Percentiles rank a stretch among this genome's conserved stretches.
Evolutionary conservation across 1,140 invertebrate species (phyloP).

Genomic region (Danaus melanippus): DNA sequence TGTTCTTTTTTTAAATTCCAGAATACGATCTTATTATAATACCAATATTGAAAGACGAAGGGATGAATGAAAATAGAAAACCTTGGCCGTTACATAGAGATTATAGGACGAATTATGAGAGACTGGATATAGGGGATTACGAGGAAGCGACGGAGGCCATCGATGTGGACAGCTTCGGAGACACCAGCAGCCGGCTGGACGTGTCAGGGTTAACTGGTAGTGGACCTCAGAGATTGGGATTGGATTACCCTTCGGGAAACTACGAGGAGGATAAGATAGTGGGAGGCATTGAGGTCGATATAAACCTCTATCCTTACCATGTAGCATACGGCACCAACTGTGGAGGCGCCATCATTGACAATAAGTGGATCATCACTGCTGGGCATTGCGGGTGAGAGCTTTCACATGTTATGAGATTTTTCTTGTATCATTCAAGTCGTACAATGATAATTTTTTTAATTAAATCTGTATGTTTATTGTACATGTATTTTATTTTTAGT

Average conservation of each 20-base stretch:
- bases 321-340: slow-evolving; percentile 54
- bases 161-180: slow-evolving; percentile 46
- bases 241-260: slow-evolving; percentile 12
- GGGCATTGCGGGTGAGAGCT: slow-evolving; percentile 55
- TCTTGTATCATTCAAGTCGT: too few relatives aligned
- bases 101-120: slow-evolving; percentile 18
- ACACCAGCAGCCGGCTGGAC: slow-evolving; percentile 23
- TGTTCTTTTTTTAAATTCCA: slow-evolving; percentile 23
- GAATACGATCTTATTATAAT: slow-evolving; percentile 48
- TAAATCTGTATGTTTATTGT: not conserved
- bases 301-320: slow-evolving; percentile 58
- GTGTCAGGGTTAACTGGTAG: slow-evolving; percentile 4
- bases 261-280: slow-evolving; percentile 47
- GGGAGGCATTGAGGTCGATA: slow-evolving; percentile 50
- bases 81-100: slow-evolving; percentile 11
- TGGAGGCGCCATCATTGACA: slow-evolving; percentile 55
- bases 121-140: slow-evolving; percentile 45
- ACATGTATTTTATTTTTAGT: slow-evolving; percentile 27
- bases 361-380: slow-evolving; percentile 50
- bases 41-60: slow-evolving; percentile 33
- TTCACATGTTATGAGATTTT: too few relatives aligned
- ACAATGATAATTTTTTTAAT: slow-evolving; percentile 1
- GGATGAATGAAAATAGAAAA: not conserved
- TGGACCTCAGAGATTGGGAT: slow-evolving; percentile 3
- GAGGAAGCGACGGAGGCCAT: slow-evolving; percentile 36